Evolutionary conservation across 2,797 vertebrate species (phyloP).

Genomic region (Trematomus bernacchii): DNA sequence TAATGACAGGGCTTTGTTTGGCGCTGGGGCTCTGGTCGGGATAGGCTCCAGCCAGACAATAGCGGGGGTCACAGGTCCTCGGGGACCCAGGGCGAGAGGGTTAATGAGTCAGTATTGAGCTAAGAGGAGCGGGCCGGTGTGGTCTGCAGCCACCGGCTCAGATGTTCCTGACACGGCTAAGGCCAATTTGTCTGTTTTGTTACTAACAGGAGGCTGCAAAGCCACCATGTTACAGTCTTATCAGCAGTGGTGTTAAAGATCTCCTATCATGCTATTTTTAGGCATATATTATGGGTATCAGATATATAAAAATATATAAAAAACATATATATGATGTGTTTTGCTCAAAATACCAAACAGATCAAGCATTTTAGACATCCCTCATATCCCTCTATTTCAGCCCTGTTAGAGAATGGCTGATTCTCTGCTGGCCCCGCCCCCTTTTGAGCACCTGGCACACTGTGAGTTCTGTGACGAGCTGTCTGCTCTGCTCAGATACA

Average conservation of each 20-base stretch:
- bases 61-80: constrained; percentile 70
- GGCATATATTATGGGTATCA: no score
- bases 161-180: constrained; percentile 37
- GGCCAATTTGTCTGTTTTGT: constrained; percentile 46
- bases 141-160: constrained; percentile 38
- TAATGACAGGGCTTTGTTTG: constrained; percentile 75
- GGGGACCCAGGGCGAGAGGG: constrained; percentile 59
- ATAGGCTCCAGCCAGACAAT: constrained; percentile 62
- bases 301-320: no score
- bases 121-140: constrained; percentile 44
- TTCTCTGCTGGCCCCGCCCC: no score
- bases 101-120: constrained; percentile 67
- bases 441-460: no score
- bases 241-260: background rate
- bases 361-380: no score
- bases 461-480: no score
- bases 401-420: no score
- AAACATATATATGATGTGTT: no score
- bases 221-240: background rate
- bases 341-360: no score
- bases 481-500: no score
- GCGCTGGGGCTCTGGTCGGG: constrained; percentile 37
- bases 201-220: constrained; percentile 25
- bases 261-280: no score
- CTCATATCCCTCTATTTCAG: no score